Evolutionary conservation across 2,113 vertebrate species (phyloP), one percentile per base, ranked within the genome.

Genomic region (Pao palembangensis): DNA sequence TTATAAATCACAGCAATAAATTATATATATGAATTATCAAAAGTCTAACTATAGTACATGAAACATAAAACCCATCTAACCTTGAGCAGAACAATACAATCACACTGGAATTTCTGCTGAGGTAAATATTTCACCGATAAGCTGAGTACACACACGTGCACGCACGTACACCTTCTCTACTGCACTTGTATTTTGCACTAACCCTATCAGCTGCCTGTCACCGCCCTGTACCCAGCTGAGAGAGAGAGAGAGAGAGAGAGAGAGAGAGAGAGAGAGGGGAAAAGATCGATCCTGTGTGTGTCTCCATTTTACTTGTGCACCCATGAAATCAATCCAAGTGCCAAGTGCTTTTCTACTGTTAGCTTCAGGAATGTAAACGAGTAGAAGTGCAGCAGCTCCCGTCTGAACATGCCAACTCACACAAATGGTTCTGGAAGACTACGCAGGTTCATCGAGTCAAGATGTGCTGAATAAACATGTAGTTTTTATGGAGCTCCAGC

Each of bases 341-440:
- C 34, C 0, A 44, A 17, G 49, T 55, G 19, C 52, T 69, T 69
- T 74, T 75, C 53, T 68, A 44, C 67, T 53, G 75, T 84, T 84
- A 84, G 68, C 63, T 21, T 64, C 71, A 66, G 85, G 82, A 89
- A 89, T 87, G 85, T 85, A 86, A 87, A 87, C 84, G 10, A 58
- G 85, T 78, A 43, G 5, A 38, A 63, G 80, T 84, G 46, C 57
- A 69, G 70, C 58, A 34, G 82, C 78, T 82, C 74, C 68, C 76
- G 85, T 87, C 85, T 82, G 76, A 78, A 75, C 86, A 84, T 18
- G 83, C 76, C 25, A 42, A 55, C 78, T 41, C 62, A 56, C 62
- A 61, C 51, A 73, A 13, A 61, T 1, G 41, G 58, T 58, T 61
- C 60, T 62, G 14, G 64, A 78, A 87, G 80, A 73, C 68, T 78